Conservation (phyloP, 2,113 vertebrate genomes). For the Perccottus glenii region DNA sequence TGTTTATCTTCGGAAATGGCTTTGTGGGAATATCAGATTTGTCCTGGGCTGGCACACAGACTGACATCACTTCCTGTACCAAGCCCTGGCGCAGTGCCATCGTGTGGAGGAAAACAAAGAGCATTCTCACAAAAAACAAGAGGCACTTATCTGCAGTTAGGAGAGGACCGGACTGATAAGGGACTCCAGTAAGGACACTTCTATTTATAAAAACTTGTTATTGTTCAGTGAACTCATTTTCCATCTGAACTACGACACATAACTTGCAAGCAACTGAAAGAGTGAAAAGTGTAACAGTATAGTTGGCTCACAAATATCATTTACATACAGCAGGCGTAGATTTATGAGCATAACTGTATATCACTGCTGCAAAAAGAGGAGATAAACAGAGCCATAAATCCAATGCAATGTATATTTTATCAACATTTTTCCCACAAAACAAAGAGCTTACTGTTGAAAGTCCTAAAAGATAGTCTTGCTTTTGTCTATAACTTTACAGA, state of each 20-base stretch:
- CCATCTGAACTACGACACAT: background rate
- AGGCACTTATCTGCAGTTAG: conserved; percentile 27
- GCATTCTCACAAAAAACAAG: conserved; percentile 33
- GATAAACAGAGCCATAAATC: background rate
- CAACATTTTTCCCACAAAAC: conserved; percentile 1
- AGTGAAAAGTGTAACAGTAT: background rate
- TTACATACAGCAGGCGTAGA: conserved; percentile 2
- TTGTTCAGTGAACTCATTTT: too few relatives aligned
- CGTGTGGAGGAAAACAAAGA: conserved; percentile 38
- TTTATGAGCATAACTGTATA: conserved; percentile 4
- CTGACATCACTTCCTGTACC: conserved; percentile 74
- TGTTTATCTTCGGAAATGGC: conserved; percentile 75
- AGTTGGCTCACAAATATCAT: background rate
- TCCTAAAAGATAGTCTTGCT: background rate
- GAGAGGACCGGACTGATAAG: background rate
- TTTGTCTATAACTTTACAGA: conserved; percentile 4
- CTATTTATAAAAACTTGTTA: background rate
- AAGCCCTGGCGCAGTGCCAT: conserved; percentile 45
- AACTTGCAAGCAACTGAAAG: background rate
- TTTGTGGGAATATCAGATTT: conserved; percentile 75
- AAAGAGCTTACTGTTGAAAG: conserved; percentile 2
- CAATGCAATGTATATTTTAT: background rate
- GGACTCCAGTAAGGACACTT: background rate
- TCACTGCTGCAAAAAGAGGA: background rate
- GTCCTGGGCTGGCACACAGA: conserved; percentile 70